Evolutionary conservation across 2,113 vertebrate genomes (phyloP), one percentile per base, ranked within the genome.

Genomic region (Hylia prasina): DNA sequence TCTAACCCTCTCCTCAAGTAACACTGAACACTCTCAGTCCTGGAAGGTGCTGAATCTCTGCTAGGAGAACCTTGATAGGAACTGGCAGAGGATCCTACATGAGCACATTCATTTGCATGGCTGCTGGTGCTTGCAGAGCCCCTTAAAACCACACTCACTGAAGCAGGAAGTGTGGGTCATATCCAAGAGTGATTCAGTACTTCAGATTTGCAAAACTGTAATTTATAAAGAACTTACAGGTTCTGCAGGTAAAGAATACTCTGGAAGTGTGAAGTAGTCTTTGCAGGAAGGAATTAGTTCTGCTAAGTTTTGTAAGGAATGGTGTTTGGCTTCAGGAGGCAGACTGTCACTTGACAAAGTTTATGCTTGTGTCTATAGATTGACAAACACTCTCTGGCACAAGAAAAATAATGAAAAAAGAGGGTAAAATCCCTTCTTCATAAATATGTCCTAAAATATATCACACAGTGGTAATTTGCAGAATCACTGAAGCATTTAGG

Each of bases 341-440:
- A 82, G 47, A 33, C 27, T 47, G n/a, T 25, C 63, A 42, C 37
- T 68, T 90, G 33, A 51, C 25, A 79, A 84, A 82, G 24, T 58
- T 86, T 75, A 42, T 75, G 42, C 8, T 42, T 82, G 27, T 60
- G 19, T 44, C 65, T 91, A 13, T 85, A 93, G 76, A 90, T 68
- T 19, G 63, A 65, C 42, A 76, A 89, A 54, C 8, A 54, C n/a
- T 65, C 39, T 40, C 13, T 50, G 27, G 33, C 60, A 78, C 35
- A 39, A 78, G 40, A 81, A 39, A 89, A 81, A 81, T 33, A 39
- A 77, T 30, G 30, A 78, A 70, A 42, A 89, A 95, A 80, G 27
- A 77, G 16, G 3, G 14, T 33, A 37, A 93, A 93, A 81, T 77
- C 2, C 53, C 11, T 70, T 77, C 69, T 89, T 86, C 42, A 23